phyloP scores from a whole-genome alignment of 2,888 invertebrate species.

The Cantharis lateralis region DNA sequence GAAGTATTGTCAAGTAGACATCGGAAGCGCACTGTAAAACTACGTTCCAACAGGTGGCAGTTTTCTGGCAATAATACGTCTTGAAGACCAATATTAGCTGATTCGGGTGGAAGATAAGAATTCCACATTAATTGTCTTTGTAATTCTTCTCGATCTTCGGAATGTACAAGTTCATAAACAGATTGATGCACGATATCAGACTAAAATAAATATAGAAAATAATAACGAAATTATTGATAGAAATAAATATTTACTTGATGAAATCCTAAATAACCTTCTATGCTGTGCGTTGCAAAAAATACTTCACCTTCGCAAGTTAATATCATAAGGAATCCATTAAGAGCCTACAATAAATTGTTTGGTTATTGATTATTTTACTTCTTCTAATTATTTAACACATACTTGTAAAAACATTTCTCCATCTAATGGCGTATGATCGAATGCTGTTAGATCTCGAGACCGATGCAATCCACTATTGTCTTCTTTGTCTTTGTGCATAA shows the following conservation, averaged over 20 bases:
- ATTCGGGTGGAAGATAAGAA: conserved; percentile 84
- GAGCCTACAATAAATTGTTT: conserved; percentile 71
- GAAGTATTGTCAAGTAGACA: conserved; percentile 99
- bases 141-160: conserved; percentile 97
- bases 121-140: conserved; percentile 95
- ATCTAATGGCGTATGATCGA: conserved; percentile 88
- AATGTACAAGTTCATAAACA: conserved; percentile 98
- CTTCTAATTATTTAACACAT: conserved; percentile 61
- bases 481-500: conserved; percentile 94
- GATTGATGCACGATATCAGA: conserved; percentile 99
- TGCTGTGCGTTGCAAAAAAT: conserved; percentile 99
- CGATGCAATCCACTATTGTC: conserved; percentile 71
- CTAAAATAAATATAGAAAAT: conserved; percentile 62
- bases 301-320: conserved; percentile 99
- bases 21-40: conserved; percentile 98
- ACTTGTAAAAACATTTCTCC: conserved; percentile 96
- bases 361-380: conserved; percentile 32
- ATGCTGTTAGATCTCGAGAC: conserved; percentile 78
- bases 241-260: conserved; percentile 82
- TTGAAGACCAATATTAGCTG: conserved; percentile 77
- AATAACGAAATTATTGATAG: neutral
- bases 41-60: conserved; percentile 88
- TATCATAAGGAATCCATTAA: conserved; percentile 99
- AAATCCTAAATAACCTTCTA: conserved; percentile 99
- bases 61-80: conserved; percentile 90